Base-by-base conservation (phyloP, 2,888 invertebrate genomes). In the Sturmia bella region DNA sequence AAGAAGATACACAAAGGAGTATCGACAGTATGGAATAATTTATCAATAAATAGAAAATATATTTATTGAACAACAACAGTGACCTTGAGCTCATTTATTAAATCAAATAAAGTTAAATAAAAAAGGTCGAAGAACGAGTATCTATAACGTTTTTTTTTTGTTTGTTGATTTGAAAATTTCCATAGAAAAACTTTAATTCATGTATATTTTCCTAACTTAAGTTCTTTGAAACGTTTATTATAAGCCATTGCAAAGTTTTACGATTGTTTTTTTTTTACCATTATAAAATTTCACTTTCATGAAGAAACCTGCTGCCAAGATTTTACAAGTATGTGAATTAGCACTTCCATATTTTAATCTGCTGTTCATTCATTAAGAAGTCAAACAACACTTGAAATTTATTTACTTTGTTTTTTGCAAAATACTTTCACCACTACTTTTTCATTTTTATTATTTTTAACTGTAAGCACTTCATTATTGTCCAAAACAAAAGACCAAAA, bases 401-500 rank as follows among this genome's bases (percentile, higher is more conserved):
- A 32, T 3, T 32, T 32, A 54, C 27, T 54, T 41, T 32, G 9
- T 3, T 32, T 32, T 78, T 52, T 59, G 78, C 78, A 79, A 73
- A 73, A 54, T 52, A 73, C 78, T 79, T 79, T 79, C 78, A 79
- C 78, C 72, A 54, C n/a, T 54, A 27, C 61, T n/a, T 69, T 64
- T 63, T 9, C 43, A 24, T 39, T 72, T n/a, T 21, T 24, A 54
- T 72, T 59, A 41, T 66, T 54, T 66, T 61, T 52, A n/a, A 64
- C 21, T 50, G 57, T 61, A 68, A 68, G 17, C 39, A 39, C 32
- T 64, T 52, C 69, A 52, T 50, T 50, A n/a, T 61, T 64, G 63
- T 37, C 63, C 41, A 70, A 77, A 77, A 61, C 6, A 15, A 52
- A 50, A 48, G 7, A 32, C 32, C 32, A 27, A 64, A 64, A 41